These are phyloP conservation scores for Apotomis betuletana DNA, from an alignment of 2,888 invertebrate genomes.

Conservation along the genomic window DNA sequence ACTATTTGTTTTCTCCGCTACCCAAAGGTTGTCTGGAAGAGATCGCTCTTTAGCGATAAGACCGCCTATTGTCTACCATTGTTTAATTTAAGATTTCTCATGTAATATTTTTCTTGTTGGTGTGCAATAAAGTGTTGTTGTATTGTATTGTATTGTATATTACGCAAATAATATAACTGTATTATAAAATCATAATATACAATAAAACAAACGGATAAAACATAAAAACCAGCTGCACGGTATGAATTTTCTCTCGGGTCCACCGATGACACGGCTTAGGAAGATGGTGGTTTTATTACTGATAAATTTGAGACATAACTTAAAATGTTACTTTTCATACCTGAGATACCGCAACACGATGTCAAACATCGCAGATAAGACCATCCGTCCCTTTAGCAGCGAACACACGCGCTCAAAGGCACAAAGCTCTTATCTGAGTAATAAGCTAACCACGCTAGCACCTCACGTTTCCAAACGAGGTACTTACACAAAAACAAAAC, in stretches of 20 bases:
- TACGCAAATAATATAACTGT: too few species aligned
- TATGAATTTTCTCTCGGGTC: background rate
- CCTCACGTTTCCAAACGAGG: slow-evolving; percentile 2
- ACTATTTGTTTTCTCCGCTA: too few species aligned
- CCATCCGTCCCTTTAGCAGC: slow-evolving; percentile 21
- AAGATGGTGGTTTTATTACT: background rate
- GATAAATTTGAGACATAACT: background rate
- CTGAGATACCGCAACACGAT: slow-evolving; percentile 23
- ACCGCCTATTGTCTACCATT: too few species aligned
- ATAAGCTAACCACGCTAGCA: slow-evolving; percentile 24
- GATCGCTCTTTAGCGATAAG: too few species aligned
- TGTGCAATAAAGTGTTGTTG: too few species aligned
- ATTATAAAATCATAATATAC: too few species aligned
- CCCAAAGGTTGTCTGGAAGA: too few species aligned
- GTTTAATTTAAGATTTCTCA: too few species aligned
- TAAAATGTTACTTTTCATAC: slow-evolving; percentile 2
- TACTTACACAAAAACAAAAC: slow-evolving; percentile 26
- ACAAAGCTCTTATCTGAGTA: slow-evolving; percentile 19
- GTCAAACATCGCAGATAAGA: slow-evolving; percentile 9
- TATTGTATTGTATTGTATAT: too few species aligned
- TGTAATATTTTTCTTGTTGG: too few species aligned
- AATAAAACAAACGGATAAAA: background rate
- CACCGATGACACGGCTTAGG: background rate
- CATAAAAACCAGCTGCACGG: background rate
- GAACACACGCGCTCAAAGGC: slow-evolving; percentile 10